Evolutionary conservation across 1,140 invertebrate species (phyloP), one percentile per base, ranked within the genome.

Genomic region (Branchinecta lindahli): DNA sequence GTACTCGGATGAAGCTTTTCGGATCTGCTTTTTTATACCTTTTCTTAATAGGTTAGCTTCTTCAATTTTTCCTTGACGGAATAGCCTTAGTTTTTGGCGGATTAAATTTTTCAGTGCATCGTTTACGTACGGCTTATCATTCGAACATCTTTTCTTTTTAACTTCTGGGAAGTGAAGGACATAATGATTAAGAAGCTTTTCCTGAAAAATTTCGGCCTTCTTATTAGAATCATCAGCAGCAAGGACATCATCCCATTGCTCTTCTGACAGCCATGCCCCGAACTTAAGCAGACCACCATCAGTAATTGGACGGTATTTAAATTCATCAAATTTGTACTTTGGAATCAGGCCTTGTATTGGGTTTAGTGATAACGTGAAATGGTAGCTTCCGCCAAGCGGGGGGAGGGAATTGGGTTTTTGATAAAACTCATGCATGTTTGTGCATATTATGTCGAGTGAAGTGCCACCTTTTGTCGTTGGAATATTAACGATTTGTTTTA

Each of bases 31-130:
- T 20, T 61, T 61, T 61, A 61, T 61, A 61, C 52, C 2, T 61
- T 61, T 61, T 61, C 52, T 61, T 61, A 61, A 20, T 61, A 61
- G 52, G 52, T 61, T 61, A 61, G 52, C 52, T 61, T 61, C 52
- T 61, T 61, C 52, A 61, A 61, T 20, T 61, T 61, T 61, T 61
- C 52, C 18, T 61, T 61, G 18, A 15, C 52, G 18, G 52, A 61
- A 61, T 15, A 61, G 52, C 18, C 52, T 61, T 61, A 61, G 12
- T 61, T 61, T 61, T 61, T 61, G 52, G 12, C 52, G 52, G 52
- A 61, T 61, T 61, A 61, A 61, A 61, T 20, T 61, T 61, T 61
- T 61, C 18, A 61, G 12, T 61, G 52, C 52, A 61, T 61, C 52
- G 18, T 61, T 61, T 6, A 61, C 18, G 18, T 61, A 61, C 18